Evolutionary conservation across 2,113 vertebrate genomes (phyloP), one percentile per base, ranked within the genome.

Genomic region (Burhinus bistriatus): DNA sequence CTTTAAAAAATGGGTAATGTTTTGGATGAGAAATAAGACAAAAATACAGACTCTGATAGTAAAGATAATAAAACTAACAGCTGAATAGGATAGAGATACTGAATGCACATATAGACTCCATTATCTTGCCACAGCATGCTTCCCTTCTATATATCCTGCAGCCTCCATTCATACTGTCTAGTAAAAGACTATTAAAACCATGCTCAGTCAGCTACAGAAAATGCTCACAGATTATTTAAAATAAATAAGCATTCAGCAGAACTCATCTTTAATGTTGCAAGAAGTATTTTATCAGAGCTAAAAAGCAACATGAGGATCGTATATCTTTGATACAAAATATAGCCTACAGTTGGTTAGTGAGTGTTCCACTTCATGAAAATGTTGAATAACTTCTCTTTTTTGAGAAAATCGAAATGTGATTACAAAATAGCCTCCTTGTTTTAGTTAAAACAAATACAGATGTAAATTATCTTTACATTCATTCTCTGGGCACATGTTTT

Each of bases 211-310:
- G 71, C 71, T 70, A 38, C 59, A 90, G 64, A 92, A 94, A 88
- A 93, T 55, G 20, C 5, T 86, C 71, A 83, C n/a, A 68, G 51
- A 83, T 66, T 94, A 52, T 90, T 92, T 94, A 73, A 93, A 96
- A 90, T 83, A 96, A 92, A 96, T 71, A 93, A 59, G 14, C 34
- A 52, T 78, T 90, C 76, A 71, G 42, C n/a, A 93, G 90, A 75
- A 88, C 38, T 77, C 73, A 83, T 8, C n/a, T 83, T 77, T 52
- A 93, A 89, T 71, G 68, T 27, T 58, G 52, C 76, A 93, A 90
- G 51, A 83, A 90, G 20, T 20, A 44, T 83, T 90, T 89, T 92
- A 32, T 95, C 83, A 95, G 42, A 87, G 64, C 9, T 44, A 51
- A 89, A 96, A 36, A 90, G 29, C 83, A 77, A 40, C 62, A 44